phyloP scores from a whole-genome alignment of 2,888 invertebrate genomes.

The Clepsis dumicolana region DNA sequence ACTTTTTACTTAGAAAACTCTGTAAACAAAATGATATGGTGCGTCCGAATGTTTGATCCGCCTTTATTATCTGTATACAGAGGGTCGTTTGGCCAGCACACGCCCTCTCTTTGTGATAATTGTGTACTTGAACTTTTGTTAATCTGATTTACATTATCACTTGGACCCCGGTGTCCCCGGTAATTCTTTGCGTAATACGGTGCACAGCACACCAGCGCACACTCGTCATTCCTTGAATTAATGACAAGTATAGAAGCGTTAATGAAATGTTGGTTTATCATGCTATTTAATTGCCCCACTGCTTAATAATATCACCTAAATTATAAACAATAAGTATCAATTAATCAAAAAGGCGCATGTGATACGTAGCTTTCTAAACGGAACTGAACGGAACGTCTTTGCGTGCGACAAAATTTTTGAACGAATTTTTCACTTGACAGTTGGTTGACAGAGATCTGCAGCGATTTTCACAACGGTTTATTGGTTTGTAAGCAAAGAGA shows the following conservation, averaged over 20 bases:
- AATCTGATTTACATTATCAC: slow-evolving; percentile 47
- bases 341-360: too few species aligned
- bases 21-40: slow-evolving; percentile 86
- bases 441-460: background rate
- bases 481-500: too few species aligned
- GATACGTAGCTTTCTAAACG: background rate
- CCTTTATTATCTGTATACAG: slow-evolving; percentile 83
- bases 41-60: slow-evolving; percentile 84
- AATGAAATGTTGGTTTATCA: background rate
- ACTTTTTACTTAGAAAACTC: slow-evolving; percentile 85
- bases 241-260: background rate
- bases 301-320: background rate
- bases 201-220: background rate
- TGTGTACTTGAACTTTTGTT: slow-evolving; percentile 66
- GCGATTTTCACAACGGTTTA: background rate
- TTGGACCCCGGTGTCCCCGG: background rate
- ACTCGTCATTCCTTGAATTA: too few species aligned
- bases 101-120: slow-evolving; percentile 74
- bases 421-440: background rate
- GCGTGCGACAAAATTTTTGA: background rate
- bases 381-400: background rate
- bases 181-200: background rate
- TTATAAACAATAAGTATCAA: background rate
- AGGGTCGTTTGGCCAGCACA: slow-evolving; percentile 77
- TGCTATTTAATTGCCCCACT: too few species aligned